Evolutionary conservation across 2,888 invertebrate genomes (phyloP), one percentile per base, ranked within the genome.

Genomic region (Smittia aterrima): DNA sequence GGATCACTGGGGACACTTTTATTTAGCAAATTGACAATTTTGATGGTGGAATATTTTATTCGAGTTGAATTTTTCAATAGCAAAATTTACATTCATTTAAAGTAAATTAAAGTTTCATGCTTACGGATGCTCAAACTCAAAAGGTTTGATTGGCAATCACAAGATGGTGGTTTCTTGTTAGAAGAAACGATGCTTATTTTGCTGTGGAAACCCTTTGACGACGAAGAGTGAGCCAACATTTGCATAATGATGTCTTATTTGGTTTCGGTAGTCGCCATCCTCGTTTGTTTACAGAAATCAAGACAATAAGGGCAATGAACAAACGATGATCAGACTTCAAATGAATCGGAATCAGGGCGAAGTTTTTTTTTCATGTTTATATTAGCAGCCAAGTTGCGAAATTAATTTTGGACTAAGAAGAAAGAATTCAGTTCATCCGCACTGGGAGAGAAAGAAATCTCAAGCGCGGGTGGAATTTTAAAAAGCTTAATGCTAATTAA

Each of bases 401-500:
- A 58, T 58, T 58, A 20, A 58, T 22, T 58, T 16, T 9, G 13
- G 58, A 58, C 6, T 6, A 18, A 7, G 20, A 58, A 18, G 22
- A 58, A 20, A n/a, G 58, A 47, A 58, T 18, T 18, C 16, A n/a
- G n/a, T 58, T 58, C 58, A 58, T 58, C 58, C 22, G 58, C 18
- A 18, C 13, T 22, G 58, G 18, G 20, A 22, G 20, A 20, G 7
- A 22, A 3, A 22, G 58, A 58, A 58, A 58, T 47, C 47, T 47
- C 47, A 11, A 47, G 47, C 58, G 18, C 22, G 58, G 58, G 9
- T 16, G 9, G 67, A 67, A 67, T 67, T 67, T 67, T 40, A 67
- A 67, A 38, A 67, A 67, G 67, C 38, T 22, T 40, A 67, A 67
- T 38, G 27, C 67, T 67, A 67, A 67, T 67, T 67, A 67, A 67